Evolutionary conservation across 2,113 vertebrate species (phyloP).

Genomic region (Glareola pratincola): DNA sequence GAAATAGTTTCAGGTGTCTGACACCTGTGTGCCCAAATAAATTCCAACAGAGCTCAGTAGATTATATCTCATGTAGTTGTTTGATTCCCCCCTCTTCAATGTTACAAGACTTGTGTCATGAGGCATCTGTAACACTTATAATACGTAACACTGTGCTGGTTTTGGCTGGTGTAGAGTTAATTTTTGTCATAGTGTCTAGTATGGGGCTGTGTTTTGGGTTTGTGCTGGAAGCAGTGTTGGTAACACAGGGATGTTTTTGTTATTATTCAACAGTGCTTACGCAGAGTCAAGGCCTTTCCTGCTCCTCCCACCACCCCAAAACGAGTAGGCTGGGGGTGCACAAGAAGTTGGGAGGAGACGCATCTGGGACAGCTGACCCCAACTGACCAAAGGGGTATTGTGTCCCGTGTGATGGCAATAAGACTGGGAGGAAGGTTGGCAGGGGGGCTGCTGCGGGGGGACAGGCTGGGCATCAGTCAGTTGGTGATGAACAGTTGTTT

Average conservation of each 20-base stretch:
- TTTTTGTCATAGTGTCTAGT: background rate
- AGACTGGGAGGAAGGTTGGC: background rate
- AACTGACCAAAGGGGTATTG: background rate
- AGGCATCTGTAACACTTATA: background rate
- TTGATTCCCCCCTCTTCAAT: background rate
- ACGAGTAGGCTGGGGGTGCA: background rate
- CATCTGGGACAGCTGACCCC: background rate
- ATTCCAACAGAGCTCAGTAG: background rate
- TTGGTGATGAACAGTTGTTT: background rate
- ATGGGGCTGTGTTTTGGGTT: background rate
- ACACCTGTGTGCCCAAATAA: background rate
- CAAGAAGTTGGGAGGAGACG: background rate
- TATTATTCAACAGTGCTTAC: background rate
- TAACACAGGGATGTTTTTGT: background rate
- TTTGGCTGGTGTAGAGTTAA: background rate
- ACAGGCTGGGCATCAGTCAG: background rate
- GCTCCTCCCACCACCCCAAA: background rate
- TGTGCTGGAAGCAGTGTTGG: background rate
- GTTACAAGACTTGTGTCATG: background rate
- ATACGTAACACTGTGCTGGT: background rate
- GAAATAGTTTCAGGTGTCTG: background rate
- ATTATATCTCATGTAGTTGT: background rate
- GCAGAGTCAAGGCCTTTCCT: background rate
- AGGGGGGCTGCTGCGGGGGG: rapidly evolving
- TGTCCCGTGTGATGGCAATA: background rate